A percentile compares a stretch with the other conserved stretches of the same genome.
Evolutionary conservation across 2,888 invertebrate species (phyloP).

Genomic region (Criorhina ranunculi): DNA sequence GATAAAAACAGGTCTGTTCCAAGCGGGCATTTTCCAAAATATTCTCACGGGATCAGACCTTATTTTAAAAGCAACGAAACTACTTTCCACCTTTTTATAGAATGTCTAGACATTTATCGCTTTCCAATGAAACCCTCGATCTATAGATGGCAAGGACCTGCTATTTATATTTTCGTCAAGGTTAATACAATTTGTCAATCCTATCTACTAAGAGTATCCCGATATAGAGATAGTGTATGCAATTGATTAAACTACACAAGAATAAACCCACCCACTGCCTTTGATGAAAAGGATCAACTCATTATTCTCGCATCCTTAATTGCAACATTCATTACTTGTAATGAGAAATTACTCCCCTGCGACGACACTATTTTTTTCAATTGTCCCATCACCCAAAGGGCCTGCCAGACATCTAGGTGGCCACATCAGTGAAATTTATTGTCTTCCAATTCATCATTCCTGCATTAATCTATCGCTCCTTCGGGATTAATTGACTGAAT

Average conservation of each 20-base stretch:
- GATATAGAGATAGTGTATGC: too few relatives aligned
- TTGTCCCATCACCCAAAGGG: background rate
- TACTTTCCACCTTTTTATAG: too few relatives aligned
- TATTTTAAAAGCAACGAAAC: too few relatives aligned
- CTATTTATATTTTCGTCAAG: too few relatives aligned
- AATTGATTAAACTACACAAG: background rate
- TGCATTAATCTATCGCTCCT: conserved; percentile 69
- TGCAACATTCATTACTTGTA: conserved; percentile 51
- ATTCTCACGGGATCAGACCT: too few relatives aligned
- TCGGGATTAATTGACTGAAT: conserved; percentile 71
- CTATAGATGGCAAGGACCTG: too few relatives aligned
- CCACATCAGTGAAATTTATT: conserved; percentile 43
- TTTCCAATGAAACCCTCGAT: too few relatives aligned
- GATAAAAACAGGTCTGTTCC: too few relatives aligned
- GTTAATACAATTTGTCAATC: too few relatives aligned
- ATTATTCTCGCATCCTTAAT: conserved; percentile 56
- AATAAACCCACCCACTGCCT: conserved; percentile 6
- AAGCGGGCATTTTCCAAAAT: too few relatives aligned
- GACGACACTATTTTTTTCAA: conserved; percentile 13
- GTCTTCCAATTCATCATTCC: conserved; percentile 68
- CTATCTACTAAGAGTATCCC: too few relatives aligned
- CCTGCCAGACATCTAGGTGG: background rate
- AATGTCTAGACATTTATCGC: too few relatives aligned
- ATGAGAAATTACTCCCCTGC: conserved; percentile 55
- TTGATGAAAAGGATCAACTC: conserved; percentile 33